Evolutionary conservation across 2,888 invertebrate species (phyloP), one percentile per base, ranked within the genome.

Genomic region (Conops quadrifasciatus): DNA sequence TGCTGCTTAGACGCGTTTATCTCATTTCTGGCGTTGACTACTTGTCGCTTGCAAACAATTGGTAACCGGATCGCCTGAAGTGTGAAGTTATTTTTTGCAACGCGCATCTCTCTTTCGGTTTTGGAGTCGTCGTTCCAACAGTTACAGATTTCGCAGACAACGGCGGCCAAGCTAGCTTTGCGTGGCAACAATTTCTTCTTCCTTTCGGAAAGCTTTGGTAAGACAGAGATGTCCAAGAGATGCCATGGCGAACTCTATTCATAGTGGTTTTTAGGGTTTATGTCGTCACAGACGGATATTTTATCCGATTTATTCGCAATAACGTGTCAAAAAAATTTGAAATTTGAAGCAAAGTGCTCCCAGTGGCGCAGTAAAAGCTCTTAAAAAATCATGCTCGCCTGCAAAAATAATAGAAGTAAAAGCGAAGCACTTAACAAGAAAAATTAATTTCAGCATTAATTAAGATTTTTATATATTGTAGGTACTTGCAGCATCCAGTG

Each of bases 401-500:
- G 21, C 5, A 51, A 51, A n/a, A 19, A 15, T 3, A 51, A 51
- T 9, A 21, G 4, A 5, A 4, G n/a, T 21, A 51, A 51, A 36
- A 36, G 36, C 36, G 36, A 36, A 36, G 4, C 9, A 7, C 9
- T 36, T 36, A 43, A 24, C n/a, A 21, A 74, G 56, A 70, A 75
- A 72, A 68, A 49, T 62, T 15, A 53, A 63, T 67, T 71, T 63
- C 70, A 71, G 74, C 70, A 72, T 70, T 49, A 68, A 59, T 72
- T 74, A 71, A 70, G 71, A 73, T 67, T 73, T n/a, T 36, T 3
- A 43, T 49, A 62, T n/a, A n/a, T n/a, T n/a, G n/a, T n/a, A n/a
- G n/a, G n/a, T n/a, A n/a, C 19, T 65, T 73, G 69, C 68, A 71
- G 69, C 71, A 74, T 73, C 73, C 72, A 71, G 71, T 73, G 36